Base-by-base conservation (phyloP, 1,140 invertebrate genomes). In the Oedothorax gibbosus region DNA sequence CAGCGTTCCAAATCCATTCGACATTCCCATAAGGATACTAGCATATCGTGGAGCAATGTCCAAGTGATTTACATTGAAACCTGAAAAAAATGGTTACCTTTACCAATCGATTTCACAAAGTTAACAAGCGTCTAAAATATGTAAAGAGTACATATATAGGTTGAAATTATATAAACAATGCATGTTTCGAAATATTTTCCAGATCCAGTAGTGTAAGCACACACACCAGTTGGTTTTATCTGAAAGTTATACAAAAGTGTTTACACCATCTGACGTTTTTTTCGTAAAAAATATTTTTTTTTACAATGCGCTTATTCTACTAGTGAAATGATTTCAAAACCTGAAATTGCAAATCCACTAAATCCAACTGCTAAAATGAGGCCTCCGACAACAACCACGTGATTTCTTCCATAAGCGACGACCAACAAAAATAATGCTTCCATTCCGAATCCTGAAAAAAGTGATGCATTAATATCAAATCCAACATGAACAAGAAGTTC, bases 11-110 rank as follows among this genome's bases (percentile, higher is more conserved):
- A 99, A 97, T 8, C 98, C 98, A 89, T 99, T 99, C 9, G 98
- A 99, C 88, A 99, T 93, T 6, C 98, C 98, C 98, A 99, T 99
- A 56, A 99, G 91, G 86, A 99, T 99, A 90, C 97, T 98, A 7
- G 99, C 99, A 89, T 99, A 99, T 66, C 97, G 93, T 0, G 98
- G 98, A 2, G 98, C 98, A 81, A 99, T 99, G 89, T 99, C 98
- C 88, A 99, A 90, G 89, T 99, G 98, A 90, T 99, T 99, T 0
- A 99, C 98, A 89, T 99, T 99, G 91, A 99, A 99, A 20, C 98
- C 94, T 94, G 11, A 89, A 88, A 85, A 51, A 69, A 53, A 62
- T 9, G 7, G 69, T 14, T 14, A 12, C 15, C 21, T 50, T 51
- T 21, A 72, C 2, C 10, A 72, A 15, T 10, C 0, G 6, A 35